Evolutionary conservation across 2,888 invertebrate genomes (phyloP).

Genomic region (Timandra comae): DNA sequence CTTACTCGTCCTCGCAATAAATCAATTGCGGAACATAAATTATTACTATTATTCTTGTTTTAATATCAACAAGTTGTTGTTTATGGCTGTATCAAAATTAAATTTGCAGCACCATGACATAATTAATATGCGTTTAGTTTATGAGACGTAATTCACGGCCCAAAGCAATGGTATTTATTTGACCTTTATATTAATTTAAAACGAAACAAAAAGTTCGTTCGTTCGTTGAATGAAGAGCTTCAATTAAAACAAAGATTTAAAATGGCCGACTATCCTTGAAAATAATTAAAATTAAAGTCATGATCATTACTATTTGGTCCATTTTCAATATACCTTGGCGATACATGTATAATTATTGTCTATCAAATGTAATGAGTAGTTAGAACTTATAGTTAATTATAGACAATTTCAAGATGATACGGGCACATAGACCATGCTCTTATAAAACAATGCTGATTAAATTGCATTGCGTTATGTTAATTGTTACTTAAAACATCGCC

Average conservation of each 20-base stretch:
- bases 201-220: not conserved
- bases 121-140: too few relatives aligned
- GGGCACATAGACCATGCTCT: not conserved
- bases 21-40: constrained; percentile 23
- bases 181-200: not conserved
- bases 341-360: too few relatives aligned
- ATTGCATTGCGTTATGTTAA: not conserved
- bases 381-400: too few relatives aligned
- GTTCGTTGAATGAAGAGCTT: not conserved
- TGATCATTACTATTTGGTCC: too few relatives aligned
- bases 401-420: too few relatives aligned
- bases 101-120: too few relatives aligned
- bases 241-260: too few relatives aligned
- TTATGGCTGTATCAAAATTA: too few relatives aligned
- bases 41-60: constrained; percentile 17
- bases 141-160: not conserved
- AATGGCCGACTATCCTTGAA: too few relatives aligned
- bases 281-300: too few relatives aligned
- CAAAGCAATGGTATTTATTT: not conserved
- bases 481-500: not conserved
- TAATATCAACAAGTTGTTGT: not conserved
- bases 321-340: too few relatives aligned
- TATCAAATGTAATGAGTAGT: too few relatives aligned
- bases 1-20: constrained; percentile 34
- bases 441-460: not conserved